Percentiles rank a stretch among this genome's conserved stretches.
Conservation (phyloP, 2,797 vertebrate genomes). For the Limnodromus scolopaceus region DNA sequence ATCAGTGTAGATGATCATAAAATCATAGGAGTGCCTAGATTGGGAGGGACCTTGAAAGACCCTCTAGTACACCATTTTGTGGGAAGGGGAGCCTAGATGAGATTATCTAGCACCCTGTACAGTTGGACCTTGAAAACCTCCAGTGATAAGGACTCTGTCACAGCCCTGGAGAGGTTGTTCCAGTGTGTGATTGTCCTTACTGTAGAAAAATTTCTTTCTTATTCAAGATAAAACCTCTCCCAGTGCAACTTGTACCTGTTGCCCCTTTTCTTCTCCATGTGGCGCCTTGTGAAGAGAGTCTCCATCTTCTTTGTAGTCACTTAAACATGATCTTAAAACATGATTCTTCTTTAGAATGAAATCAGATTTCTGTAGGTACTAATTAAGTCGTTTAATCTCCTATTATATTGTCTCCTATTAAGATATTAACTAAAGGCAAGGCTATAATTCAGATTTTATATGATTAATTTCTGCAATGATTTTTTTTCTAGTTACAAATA, state of each 20-base stretch:
- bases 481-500: neutral
- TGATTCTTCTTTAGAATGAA: neutral
- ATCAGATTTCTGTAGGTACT: neutral
- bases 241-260: neutral
- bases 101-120: neutral
- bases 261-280: neutral
- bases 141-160: accelerated
- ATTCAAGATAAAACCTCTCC: neutral
- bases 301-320: neutral
- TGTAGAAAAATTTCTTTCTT: neutral
- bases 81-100: neutral
- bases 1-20: neutral
- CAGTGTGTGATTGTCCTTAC: neutral
- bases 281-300: neutral
- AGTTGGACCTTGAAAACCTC: neutral
- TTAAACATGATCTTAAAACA: neutral
- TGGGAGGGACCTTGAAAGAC: neutral
- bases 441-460: neutral
- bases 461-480: neutral
- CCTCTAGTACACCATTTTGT: neutral
- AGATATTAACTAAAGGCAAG: neutral
- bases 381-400: neutral
- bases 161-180: neutral
- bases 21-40: neutral
- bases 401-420: neutral